Conservation (phyloP, 2,888 invertebrate genomes). For the Aspidiotus rigidus region DNA sequence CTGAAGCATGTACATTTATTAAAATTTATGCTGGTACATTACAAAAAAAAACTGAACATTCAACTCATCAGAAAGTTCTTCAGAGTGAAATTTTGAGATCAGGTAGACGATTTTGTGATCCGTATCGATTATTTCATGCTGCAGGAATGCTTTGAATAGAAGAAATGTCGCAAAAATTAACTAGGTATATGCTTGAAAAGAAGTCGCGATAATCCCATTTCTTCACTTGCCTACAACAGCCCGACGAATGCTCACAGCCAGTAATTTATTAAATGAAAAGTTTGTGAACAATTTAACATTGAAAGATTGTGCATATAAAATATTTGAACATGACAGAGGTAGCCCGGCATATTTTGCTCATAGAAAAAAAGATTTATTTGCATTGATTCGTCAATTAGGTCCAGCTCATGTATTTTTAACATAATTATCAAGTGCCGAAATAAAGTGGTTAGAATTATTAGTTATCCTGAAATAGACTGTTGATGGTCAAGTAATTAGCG, state of each 20-base stretch:
- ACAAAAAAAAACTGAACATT: not conserved
- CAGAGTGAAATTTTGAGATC: not conserved
- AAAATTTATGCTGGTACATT: constrained; percentile 11
- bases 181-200: not conserved
- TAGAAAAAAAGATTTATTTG: constrained; percentile 35
- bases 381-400: constrained; percentile 36
- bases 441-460: constrained; percentile 35
- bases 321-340: constrained; percentile 1
- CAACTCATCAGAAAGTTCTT: not conserved
- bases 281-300: not conserved
- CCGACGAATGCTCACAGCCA: no score
- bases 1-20: not conserved
- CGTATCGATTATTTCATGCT: not conserved
- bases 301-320: not conserved
- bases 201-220: not conserved
- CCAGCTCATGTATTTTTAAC: constrained; percentile 36
- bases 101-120: constrained; percentile 5
- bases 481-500: not conserved
- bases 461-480: constrained; percentile 34
- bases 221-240: not conserved
- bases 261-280: not conserved
- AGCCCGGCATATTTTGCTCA: not conserved
- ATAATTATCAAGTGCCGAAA: constrained; percentile 36
- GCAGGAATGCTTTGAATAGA: not conserved
- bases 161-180: not conserved